Percentiles rank a stretch among this genome's conserved stretches.
Evolutionary conservation across 2,113 vertebrate genomes (phyloP).

Genomic region (Odocoileus virginianus): DNA sequence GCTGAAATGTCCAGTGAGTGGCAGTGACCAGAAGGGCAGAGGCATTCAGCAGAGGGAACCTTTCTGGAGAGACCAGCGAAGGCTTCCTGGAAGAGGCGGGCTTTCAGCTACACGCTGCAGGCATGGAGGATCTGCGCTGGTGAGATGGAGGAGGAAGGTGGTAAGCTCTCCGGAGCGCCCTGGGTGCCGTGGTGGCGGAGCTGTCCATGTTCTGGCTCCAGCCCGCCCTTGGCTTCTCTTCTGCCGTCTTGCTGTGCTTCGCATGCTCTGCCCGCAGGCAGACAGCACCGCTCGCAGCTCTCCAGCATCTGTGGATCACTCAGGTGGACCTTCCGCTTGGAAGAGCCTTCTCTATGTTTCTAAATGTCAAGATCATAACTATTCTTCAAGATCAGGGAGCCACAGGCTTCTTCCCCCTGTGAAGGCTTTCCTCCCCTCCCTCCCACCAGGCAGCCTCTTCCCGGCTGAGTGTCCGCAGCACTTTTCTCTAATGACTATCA

Average conservation of each 20-base stretch:
- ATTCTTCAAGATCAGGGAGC: not conserved
- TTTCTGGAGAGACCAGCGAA: not conserved
- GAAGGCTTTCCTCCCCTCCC: not conserved
- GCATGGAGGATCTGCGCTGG: too few relatives aligned
- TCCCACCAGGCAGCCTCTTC: not conserved
- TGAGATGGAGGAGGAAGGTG: not conserved
- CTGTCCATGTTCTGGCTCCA: not conserved
- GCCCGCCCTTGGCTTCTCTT: not conserved
- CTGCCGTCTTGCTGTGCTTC: not conserved
- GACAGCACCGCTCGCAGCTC: not conserved
- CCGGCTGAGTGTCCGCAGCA: not conserved
- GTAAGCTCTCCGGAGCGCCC: not conserved
- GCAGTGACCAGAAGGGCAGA: not conserved
- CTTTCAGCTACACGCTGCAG: not conserved
- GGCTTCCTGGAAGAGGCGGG: not conserved
- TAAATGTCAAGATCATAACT: not conserved
- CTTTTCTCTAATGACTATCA: not conserved
- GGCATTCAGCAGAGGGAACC: not conserved
- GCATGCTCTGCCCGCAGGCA: not conserved
- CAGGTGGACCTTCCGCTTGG: not conserved
- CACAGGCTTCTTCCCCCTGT: not conserved
- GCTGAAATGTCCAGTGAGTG: too few relatives aligned
- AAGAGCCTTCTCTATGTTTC: not conserved
- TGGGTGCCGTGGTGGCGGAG: rapidly evolving
- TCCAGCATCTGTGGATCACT: not conserved